These are phyloP conservation scores for Parnassius orleans DNA, from an alignment of 2,888 invertebrate genomes.

Conservation along the genomic window DNA sequence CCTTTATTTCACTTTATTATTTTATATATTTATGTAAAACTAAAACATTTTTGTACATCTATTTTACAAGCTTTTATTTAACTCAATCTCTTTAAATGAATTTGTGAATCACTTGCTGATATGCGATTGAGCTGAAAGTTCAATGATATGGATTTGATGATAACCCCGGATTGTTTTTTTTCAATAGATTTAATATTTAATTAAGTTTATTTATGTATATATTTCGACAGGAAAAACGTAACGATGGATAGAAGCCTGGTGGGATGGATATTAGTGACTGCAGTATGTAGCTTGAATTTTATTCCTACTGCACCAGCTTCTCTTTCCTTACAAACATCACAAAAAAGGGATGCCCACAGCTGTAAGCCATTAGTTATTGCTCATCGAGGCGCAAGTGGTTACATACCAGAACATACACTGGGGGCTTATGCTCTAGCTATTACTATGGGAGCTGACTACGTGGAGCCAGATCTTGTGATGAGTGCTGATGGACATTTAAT, in stretches of 20 bases:
- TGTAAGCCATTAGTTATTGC: constrained; percentile 63
- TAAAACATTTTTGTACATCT: too few species aligned
- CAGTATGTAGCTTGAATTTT: constrained; percentile 18
- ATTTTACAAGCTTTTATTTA: too few species aligned
- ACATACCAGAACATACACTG: constrained; percentile 69
- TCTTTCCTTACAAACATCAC: constrained; percentile 23
- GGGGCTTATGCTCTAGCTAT: constrained; percentile 69
- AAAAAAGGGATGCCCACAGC: constrained; percentile 39
- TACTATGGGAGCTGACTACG: constrained; percentile 68
- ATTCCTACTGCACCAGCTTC: constrained; percentile 28
- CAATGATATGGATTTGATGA: too few species aligned
- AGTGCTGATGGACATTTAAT: constrained; percentile 65
- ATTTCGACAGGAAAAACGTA: neutral
- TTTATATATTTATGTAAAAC: too few species aligned
- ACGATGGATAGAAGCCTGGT: constrained; percentile 4
- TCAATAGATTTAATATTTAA: too few species aligned
- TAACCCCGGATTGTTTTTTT: too few species aligned
- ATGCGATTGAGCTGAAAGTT: too few species aligned
- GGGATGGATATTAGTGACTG: constrained; percentile 12
- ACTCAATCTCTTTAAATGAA: too few species aligned
- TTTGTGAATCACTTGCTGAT: too few species aligned
- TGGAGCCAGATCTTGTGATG: constrained; percentile 72
- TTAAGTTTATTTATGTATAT: too few species aligned
- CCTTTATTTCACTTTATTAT: too few species aligned
- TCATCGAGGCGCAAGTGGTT: constrained; percentile 70